A percentile compares a stretch with the other conserved stretches of the same genome.
Conservation (phyloP, 2,797 vertebrate genomes). For the Gobio occitaniae region DNA sequence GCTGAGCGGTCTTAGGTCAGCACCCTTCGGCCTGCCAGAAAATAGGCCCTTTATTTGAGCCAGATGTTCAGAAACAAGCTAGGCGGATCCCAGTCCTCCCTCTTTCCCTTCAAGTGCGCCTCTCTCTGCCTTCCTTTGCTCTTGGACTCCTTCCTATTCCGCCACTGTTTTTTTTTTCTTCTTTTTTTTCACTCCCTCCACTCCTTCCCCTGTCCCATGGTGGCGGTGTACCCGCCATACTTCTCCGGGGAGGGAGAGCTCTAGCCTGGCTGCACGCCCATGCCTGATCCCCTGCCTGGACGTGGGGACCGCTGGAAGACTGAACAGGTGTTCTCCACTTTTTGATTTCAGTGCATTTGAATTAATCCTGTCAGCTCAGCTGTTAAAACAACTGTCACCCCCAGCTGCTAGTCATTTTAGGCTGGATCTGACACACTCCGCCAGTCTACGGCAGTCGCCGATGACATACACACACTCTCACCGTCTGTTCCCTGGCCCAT, state of each 20-base stretch:
- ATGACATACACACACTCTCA: conserved; percentile 59
- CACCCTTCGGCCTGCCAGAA: conserved; percentile 55
- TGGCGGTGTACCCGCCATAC: conserved; percentile 50
- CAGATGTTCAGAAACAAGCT: conserved; percentile 88
- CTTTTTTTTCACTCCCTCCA: conserved; percentile 49
- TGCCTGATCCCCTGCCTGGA: conserved; percentile 51
- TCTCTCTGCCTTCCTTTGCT: conserved; percentile 22
- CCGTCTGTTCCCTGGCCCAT: conserved; percentile 58
- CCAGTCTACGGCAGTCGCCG: conserved; percentile 82
- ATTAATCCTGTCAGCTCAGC: conserved; percentile 99
- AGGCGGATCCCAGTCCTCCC: conserved; percentile 62
- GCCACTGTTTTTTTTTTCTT: not conserved
- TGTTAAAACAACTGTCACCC: conserved; percentile 99
- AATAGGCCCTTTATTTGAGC: conserved; percentile 82
- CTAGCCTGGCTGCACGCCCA: conserved; percentile 46
- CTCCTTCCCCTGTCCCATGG: conserved; percentile 66
- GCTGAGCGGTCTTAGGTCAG: conserved; percentile 26
- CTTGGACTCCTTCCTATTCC: conserved; percentile 45
- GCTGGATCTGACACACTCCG: conserved; percentile 95
- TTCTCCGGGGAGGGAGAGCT: conserved; percentile 66
- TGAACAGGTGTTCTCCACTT: conserved; percentile 98
- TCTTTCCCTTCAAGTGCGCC: conserved; percentile 20
- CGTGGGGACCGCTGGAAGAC: conserved; percentile 87
- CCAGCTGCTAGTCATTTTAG: conserved; percentile 99
- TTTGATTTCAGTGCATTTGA: conserved; percentile 99